Base-by-base conservation (phyloP, 2,797 vertebrate species). In the Semotilus atromaculatus region DNA sequence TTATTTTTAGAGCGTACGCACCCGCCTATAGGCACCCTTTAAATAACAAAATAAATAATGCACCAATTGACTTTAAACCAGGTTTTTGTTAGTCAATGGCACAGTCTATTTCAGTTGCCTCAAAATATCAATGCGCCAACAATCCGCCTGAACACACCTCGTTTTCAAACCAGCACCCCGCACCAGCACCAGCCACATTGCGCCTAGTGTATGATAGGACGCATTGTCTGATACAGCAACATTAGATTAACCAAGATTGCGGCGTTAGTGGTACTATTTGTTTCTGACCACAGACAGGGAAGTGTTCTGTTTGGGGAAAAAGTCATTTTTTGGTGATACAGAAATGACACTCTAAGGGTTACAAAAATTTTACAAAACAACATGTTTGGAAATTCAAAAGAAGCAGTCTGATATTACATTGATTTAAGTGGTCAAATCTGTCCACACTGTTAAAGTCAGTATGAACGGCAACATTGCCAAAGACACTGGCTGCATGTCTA, bases 401-500 rank as follows among this genome's bases (percentile, higher is more conserved):
- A 36, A 75, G 31, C 31, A 8, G 8, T 31, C 9, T 31, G 45
- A 73, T 75, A n/a, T n/a, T 55, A 55, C 31, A 55, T 55, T 36
- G 38, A 77, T 43, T 43, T 77, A 43, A 62, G 14, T 43, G 75
- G 75, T 77, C 36, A 43, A 62, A 43, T 55, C 75, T 77, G 75
- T 60, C 36, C 36, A 77, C 75, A 62, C 34, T 8, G 36, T 26
- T 77, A 77, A 43, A 40, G n/a, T 58, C n/a, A 13, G 34, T 29
- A 40, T 43, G 13, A 40, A 60, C 2, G 51, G 53, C 31, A 23
- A n/a, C 48, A 6, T 36, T 75, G 73, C 21, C 73, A 75, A 75
- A 75, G 14, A 75, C 75, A 43, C 16, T 77, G 55, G n/a, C 55
- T 77, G 14, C 36, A 62, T 77, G 51, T 75, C 31, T 75, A 75